Evolutionary conservation across 1,140 invertebrate species (phyloP).

Genomic region (Diploscapter pachys): DNA sequence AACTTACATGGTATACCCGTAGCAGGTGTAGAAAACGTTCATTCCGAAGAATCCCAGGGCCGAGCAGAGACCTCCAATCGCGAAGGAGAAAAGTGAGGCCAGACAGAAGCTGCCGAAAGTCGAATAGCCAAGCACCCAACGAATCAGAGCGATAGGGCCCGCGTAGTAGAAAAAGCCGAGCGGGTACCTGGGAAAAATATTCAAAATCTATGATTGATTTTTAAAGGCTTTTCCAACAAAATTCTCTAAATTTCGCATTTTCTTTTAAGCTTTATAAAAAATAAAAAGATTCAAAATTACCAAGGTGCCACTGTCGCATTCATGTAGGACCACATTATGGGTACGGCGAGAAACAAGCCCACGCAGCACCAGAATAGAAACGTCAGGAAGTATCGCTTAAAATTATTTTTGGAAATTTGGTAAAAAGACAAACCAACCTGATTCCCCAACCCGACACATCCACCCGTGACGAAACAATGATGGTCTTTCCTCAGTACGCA

Average conservation of each 20-base stretch:
- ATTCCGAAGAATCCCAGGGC: conserved; percentile 29
- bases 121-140: conserved; percentile 27
- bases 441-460: conserved; percentile 61
- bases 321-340: conserved; percentile 26
- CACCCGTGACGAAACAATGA: conserved; percentile 61
- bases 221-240: not conserved
- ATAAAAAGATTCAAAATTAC: conserved; percentile 4
- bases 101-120: not conserved
- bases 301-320: conserved; percentile 25
- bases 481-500: conserved; percentile 61
- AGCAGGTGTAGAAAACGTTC: conserved; percentile 33
- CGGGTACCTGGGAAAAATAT: not conserved
- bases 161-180: conserved; percentile 30
- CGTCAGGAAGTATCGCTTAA: conserved; percentile 59
- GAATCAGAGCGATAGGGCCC: conserved; percentile 27
- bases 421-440: conserved; percentile 14
- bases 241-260: not conserved
- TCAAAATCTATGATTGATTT: not conserved
- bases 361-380: conserved; percentile 53
- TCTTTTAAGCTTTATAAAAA: not conserved
- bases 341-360: conserved; percentile 20
- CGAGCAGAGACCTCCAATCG: conserved; percentile 12
- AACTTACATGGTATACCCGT: conserved; percentile 32
- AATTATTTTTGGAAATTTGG: not conserved
- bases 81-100: conserved; percentile 11